Evolutionary conservation across 2,113 vertebrate genomes (phyloP).

Genomic region (Siphamia tubifer): DNA sequence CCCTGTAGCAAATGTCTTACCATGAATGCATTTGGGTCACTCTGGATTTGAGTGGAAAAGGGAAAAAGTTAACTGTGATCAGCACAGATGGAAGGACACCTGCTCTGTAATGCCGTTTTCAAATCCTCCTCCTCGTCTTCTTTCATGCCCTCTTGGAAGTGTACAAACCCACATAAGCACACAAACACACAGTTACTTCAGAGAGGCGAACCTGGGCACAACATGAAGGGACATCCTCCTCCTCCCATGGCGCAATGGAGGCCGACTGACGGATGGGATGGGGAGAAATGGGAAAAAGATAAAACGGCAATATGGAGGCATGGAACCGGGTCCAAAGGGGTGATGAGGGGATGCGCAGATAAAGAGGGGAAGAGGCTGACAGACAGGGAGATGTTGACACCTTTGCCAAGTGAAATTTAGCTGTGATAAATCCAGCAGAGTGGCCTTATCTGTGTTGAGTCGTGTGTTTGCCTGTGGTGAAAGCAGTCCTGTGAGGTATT

Average conservation of each 20-base stretch:
- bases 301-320: constrained; percentile 57
- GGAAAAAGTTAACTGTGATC: constrained; percentile 55
- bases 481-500: constrained; percentile 66
- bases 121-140: constrained; percentile 38
- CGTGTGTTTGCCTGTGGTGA: constrained; percentile 65
- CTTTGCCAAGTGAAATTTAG: constrained; percentile 37
- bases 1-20: constrained; percentile 21
- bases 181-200: constrained; percentile 40
- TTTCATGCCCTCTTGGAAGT: constrained; percentile 25
- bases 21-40: constrained; percentile 13
- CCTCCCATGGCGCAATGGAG: constrained; percentile 51
- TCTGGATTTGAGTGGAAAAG: constrained; percentile 9
- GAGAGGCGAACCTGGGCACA: constrained; percentile 65
- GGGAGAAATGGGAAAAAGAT: constrained; percentile 62
- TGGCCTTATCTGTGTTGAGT: constrained; percentile 41
- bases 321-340: constrained; percentile 40
- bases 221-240: constrained; percentile 64
- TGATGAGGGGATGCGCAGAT: constrained; percentile 19
- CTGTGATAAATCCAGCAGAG: constrained; percentile 54
- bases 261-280: constrained; percentile 57
- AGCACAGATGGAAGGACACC: constrained; percentile 72
- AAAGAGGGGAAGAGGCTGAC: constrained; percentile 16
- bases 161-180: constrained; percentile 16
- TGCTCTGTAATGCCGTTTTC: constrained; percentile 68
- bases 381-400: constrained; percentile 45